Percentiles rank a stretch among this genome's conserved stretches.
Conservation (phyloP, 2,797 vertebrate genomes). For the Manis pentadactyla region DNA sequence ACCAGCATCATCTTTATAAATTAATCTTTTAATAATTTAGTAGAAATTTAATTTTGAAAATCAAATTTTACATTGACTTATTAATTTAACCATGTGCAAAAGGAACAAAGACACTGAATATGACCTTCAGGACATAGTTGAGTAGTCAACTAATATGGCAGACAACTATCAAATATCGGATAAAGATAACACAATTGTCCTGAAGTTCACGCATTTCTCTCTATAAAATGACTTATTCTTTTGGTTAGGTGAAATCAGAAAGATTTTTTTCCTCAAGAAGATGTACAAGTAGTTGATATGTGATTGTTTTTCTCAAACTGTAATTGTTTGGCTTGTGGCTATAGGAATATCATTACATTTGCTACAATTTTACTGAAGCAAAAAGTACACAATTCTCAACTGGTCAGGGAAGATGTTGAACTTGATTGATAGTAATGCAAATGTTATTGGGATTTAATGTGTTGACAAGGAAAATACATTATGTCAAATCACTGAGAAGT, state of each 20-base stretch:
- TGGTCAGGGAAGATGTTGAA: background rate
- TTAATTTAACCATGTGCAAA: background rate
- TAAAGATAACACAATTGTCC: background rate
- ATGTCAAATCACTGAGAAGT: background rate
- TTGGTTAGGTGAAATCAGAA: background rate
- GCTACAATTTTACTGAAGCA: background rate
- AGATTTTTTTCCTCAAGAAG: background rate
- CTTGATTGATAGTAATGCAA: background rate
- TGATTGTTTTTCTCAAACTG: background rate
- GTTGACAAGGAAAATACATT: background rate
- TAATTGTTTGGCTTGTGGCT: background rate
- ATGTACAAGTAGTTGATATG: background rate
- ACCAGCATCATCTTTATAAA: background rate
- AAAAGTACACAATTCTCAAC: background rate
- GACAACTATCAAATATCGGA: background rate
- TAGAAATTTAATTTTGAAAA: background rate
- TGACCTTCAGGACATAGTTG: background rate
- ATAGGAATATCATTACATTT: background rate
- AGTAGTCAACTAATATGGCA: background rate
- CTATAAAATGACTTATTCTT: background rate
- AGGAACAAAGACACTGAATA: background rate
- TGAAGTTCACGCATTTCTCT: background rate
- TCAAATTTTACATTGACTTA: background rate
- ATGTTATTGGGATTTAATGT: background rate
- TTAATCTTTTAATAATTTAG: background rate